A percentile compares a stretch with the other conserved stretches of the same genome.
phyloP scores from a whole-genome alignment of 1,140 invertebrate species.

The Drosophila obscura region DNA sequence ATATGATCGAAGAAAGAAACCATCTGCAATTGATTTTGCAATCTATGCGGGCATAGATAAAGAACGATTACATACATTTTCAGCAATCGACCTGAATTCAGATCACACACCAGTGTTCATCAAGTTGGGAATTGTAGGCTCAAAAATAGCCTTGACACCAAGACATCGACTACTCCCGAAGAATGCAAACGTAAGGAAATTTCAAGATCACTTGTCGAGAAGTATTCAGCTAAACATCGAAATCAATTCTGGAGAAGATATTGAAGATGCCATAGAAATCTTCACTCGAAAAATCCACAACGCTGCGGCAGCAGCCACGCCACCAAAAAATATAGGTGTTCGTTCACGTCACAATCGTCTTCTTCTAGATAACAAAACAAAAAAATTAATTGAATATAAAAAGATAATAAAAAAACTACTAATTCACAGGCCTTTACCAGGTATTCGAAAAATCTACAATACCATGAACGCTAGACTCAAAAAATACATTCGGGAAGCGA shows the following conservation, averaged over 20 bases:
- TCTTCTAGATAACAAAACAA: not conserved
- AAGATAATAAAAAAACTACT: not conserved
- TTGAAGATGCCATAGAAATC: not conserved
- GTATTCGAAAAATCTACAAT: not conserved
- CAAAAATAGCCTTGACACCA: not conserved
- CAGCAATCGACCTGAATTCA: constrained; percentile 1
- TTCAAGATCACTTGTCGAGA: not conserved
- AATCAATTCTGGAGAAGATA: not conserved
- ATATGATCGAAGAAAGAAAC: not conserved
- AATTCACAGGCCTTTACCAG: not conserved
- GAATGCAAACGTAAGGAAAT: not conserved
- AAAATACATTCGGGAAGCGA: not conserved
- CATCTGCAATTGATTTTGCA: constrained; percentile 23
- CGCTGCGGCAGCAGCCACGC: not conserved
- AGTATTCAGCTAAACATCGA: not conserved
- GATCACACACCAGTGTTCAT: not conserved
- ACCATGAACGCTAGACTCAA: not conserved
- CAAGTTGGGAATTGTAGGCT: not conserved
- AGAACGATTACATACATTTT: not conserved
- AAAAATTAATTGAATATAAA: not conserved
- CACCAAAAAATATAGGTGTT: not conserved
- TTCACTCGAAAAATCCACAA: not conserved
- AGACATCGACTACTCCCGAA: not conserved
- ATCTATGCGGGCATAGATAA: not conserved
- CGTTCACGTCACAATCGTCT: too few species aligned